Conservation (phyloP, 2,113 vertebrate genomes). For the Rhinoderma darwinii region DNA sequence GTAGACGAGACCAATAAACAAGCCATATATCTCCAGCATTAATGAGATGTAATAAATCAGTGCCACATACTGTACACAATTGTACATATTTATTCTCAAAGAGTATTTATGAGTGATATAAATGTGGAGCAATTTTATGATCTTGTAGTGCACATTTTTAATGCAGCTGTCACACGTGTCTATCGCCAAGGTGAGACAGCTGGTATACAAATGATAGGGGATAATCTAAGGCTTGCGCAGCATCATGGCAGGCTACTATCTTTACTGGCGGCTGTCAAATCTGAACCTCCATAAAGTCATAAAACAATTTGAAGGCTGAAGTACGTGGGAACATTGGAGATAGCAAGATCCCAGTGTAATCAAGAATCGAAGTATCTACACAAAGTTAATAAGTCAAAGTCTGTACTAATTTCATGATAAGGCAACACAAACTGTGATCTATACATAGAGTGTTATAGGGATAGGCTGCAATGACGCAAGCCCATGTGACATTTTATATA, state of each 20-base stretch:
- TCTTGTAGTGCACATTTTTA: not conserved
- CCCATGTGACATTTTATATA: constrained; percentile 4
- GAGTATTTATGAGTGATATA: not conserved
- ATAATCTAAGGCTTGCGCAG: constrained; percentile 61
- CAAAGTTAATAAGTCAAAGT: constrained; percentile 74
- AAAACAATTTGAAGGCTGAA: constrained; percentile 82
- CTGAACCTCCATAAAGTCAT: constrained; percentile 82
- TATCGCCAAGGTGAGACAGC: constrained; percentile 27
- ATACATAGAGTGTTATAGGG: constrained; percentile 30
- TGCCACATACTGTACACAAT: not conserved
- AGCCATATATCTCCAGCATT: not conserved
- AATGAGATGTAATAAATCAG: constrained; percentile 23
- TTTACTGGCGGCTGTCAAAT: constrained; percentile 89
- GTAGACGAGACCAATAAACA: constrained; percentile 43
- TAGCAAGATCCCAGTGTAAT: constrained; percentile 78
- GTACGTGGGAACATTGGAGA: constrained; percentile 88
- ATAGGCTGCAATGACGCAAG: not conserved
- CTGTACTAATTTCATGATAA: constrained; percentile 60
- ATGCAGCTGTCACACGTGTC: constrained; percentile 12
- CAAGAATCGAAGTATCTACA: constrained; percentile 67
- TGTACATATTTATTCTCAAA: not conserved
- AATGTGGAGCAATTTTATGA: not conserved
- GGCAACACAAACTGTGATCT: constrained; percentile 47
- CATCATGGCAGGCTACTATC: constrained; percentile 78
- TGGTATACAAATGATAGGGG: not conserved